Base-by-base conservation (phyloP, 1,140 invertebrate species). In the Sinonovacula constricta region DNA sequence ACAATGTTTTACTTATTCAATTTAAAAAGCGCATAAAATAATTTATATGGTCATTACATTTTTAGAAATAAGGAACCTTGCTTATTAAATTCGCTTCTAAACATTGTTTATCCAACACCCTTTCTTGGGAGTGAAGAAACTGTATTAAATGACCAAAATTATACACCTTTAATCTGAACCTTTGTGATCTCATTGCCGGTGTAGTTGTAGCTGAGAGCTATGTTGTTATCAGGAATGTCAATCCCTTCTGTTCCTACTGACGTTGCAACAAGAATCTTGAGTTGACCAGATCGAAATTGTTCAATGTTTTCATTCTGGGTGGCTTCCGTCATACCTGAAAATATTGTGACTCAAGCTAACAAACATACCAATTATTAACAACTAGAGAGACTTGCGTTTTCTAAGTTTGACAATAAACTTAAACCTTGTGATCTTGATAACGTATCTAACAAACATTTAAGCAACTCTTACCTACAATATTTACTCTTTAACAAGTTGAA, bases 131-230 rank as follows among this genome's bases (percentile, higher is more conserved):
- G 39, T 10, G 18, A 45, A 45, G 7, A 45, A 10, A 45, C 18
- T 7, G 18, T 45, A 45, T 45, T 45, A 45, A 45, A 45, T 45
- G 39, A 45, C 7, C 39, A 45, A 45, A 45, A 10, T 45, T 45
- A 45, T 18, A 45, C 45, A 79, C 78, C 78, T 80, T 65, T 63
- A 68, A 80, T 80, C 57, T 80, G 78, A 1, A 80, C 45, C n/a
- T 65, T 80, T 18, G 62, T 72, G 22, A 72, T 67, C 49, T 80
- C 78, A 53, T 80, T 39, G 0, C 68, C 69, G 10, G 45, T 39
- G 53, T 67, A 80, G 7, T 71, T 70, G 62, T 80, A 80, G 12
- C 62, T 71, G 0, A 80, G 36, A 22, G 72, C 69, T 33, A 80
- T 59, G 31, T 79, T 72, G 36, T 60, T 65, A 10, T 60, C 24